phyloP scores from a whole-genome alignment of 2,113 vertebrate species.

The Crotalus viridis region DNA sequence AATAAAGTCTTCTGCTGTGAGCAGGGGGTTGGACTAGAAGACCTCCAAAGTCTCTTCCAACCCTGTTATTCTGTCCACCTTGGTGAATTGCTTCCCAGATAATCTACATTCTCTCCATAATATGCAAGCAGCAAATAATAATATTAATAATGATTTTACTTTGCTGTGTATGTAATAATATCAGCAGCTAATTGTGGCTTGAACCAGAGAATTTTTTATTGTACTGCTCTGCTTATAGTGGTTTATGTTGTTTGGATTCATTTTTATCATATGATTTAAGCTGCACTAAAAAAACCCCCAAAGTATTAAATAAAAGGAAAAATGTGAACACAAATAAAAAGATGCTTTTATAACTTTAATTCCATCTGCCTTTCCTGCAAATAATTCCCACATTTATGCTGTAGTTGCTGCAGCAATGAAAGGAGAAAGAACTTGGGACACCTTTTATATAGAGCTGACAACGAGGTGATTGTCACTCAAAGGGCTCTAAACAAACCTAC shows the following conservation, averaged over 20 bases:
- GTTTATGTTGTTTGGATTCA: neutral
- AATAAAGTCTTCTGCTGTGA: neutral
- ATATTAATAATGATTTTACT: neutral
- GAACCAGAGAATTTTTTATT: neutral
- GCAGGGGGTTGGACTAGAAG: neutral
- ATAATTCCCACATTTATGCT: neutral
- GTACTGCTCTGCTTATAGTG: neutral
- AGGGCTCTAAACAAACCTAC: neutral
- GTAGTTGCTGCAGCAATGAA: neutral
- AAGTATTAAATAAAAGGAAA: neutral
- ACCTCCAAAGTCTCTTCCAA: neutral
- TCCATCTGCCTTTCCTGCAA: neutral
- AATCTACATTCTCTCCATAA: neutral
- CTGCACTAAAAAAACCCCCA: neutral
- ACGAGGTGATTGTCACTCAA: conserved; percentile 13
- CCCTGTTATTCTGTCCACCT: neutral
- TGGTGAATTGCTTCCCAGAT: neutral
- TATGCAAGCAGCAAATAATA: neutral
- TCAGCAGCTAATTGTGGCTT: neutral
- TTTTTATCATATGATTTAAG: neutral
- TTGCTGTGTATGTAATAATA: neutral
- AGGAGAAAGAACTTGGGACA: neutral
- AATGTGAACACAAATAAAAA: neutral
- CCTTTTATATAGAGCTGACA: neutral
- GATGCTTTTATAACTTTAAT: neutral